Evolutionary conservation across 2,797 vertebrate species (phyloP).

Genomic region (Sebastes dallii): DNA sequence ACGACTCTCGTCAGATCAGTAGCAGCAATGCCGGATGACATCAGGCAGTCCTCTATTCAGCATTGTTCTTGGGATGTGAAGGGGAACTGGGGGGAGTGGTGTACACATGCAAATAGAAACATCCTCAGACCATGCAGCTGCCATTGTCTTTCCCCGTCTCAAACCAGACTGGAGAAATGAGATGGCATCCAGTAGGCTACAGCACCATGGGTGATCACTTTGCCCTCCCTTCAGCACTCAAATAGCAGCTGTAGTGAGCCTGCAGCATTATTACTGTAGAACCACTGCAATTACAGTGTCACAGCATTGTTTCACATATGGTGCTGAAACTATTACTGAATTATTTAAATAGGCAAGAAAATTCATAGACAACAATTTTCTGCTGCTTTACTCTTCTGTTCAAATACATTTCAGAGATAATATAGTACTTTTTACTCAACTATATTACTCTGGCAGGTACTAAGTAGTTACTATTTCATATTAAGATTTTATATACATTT

Average conservation of each 20-base stretch:
- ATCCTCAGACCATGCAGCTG: slow-evolving; percentile 46
- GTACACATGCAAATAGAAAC: slow-evolving; percentile 57
- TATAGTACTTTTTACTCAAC: not conserved
- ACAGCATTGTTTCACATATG: not conserved
- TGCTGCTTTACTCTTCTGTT: not conserved
- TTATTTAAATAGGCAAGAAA: not conserved
- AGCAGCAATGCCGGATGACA: slow-evolving; percentile 64
- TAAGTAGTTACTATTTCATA: not conserved
- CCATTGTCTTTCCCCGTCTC: slow-evolving; percentile 39
- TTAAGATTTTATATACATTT: not conserved
- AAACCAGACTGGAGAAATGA: slow-evolving; percentile 12
- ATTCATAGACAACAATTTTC: not conserved
- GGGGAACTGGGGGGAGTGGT: slow-evolving; percentile 49
- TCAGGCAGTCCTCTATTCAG: slow-evolving; percentile 68
- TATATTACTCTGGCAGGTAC: not conserved
- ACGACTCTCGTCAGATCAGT: slow-evolving; percentile 57
- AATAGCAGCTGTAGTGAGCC: not conserved
- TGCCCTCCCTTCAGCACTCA: not conserved
- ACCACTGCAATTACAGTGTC: not conserved
- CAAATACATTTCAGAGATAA: not conserved
- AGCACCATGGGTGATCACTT: not conserved
- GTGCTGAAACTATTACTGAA: not conserved
- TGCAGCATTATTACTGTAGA: too few species aligned
- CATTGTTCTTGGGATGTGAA: slow-evolving; percentile 66
- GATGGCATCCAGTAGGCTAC: slow-evolving; percentile 15